Evolutionary conservation across 2,113 vertebrate species (phyloP), one percentile per base, ranked within the genome.

Genomic region (Sapayoa aenigma): DNA sequence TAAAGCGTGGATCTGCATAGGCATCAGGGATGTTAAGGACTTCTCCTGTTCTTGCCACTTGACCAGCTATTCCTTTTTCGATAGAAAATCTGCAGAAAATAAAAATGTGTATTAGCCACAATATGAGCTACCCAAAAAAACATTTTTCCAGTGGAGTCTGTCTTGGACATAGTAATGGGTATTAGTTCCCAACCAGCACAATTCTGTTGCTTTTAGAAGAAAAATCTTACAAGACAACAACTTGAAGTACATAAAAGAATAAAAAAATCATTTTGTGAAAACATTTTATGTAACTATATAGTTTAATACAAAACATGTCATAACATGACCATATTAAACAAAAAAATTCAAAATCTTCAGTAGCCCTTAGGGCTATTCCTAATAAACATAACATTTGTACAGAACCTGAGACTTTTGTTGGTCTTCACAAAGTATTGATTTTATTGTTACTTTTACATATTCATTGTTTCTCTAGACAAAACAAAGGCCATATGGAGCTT

Each of bases 1-100:
- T 99, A 96, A 99, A 99, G 96, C 99, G 99, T 33, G 99, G 99
- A 96, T 99, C 99, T 97, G 99, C 99, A 96, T 99, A 99, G 98
- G 99, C 99, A 93, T 99, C 99, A 80, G 99, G 99, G 96, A 99
- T 99, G 97, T 99, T 99, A 96, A 99, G 98, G 92, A 99, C 99
- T 97, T 99, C 99, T 93, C 99, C 99, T 41, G 99, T 99, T 96
- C 98, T 98, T 88, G 99, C 99, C 84, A 99, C 99, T 95, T 99
- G 99, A 66, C 99, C 99, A 83, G 99, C 99, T 92, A 99, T 99
- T 95, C 99, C 99, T 97, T 99, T 99, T 77, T 99, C 99, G 97
- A 99, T 99, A 84, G 99, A 99, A 98, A 99, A 99, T 98, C 99
- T 99, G 92, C 24, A 97, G 24, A 92, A 42, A 96, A 65, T 14